A percentile compares a stretch with the other conserved stretches of the same genome.
Conservation (phyloP, 2,113 vertebrate genomes). For the Candoia aspera region DNA sequence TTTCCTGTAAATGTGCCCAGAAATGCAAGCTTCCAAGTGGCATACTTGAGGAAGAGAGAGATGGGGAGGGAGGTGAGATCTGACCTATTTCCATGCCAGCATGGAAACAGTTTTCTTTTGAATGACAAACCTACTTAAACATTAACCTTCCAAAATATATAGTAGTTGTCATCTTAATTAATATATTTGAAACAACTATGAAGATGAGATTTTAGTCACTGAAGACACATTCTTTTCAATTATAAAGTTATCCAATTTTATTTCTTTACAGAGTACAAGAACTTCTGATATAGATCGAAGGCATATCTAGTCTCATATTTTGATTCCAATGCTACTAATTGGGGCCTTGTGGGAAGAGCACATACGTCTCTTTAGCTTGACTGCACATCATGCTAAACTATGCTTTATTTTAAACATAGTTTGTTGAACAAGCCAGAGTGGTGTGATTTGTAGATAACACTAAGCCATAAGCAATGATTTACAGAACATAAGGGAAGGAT, state of each 20-base stretch:
- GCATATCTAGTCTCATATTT: neutral
- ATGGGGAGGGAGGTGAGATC: neutral
- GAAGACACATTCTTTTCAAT: neutral
- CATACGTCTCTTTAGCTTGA: neutral
- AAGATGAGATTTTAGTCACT: neutral
- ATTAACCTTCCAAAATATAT: neutral
- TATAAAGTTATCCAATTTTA: neutral
- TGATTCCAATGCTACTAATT: neutral
- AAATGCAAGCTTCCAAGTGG: neutral
- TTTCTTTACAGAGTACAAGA: neutral
- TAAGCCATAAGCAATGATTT: neutral
- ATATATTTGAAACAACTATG: neutral
- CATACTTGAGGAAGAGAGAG: neutral
- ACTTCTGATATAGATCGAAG: neutral
- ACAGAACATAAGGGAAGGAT: neutral
- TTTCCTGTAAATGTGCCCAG: constrained; percentile 26
- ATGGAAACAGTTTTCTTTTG: neutral
- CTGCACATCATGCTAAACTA: neutral
- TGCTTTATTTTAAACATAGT: neutral
- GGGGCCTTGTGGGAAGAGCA: neutral
- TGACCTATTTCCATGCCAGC: constrained; percentile 13
- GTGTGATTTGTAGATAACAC: neutral
- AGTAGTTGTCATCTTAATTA: neutral
- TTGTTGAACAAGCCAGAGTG: neutral
- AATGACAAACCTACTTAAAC: neutral